Base-by-base conservation (phyloP, 2,888 invertebrate genomes). In the Eueremaeus valkanovi region DNA sequence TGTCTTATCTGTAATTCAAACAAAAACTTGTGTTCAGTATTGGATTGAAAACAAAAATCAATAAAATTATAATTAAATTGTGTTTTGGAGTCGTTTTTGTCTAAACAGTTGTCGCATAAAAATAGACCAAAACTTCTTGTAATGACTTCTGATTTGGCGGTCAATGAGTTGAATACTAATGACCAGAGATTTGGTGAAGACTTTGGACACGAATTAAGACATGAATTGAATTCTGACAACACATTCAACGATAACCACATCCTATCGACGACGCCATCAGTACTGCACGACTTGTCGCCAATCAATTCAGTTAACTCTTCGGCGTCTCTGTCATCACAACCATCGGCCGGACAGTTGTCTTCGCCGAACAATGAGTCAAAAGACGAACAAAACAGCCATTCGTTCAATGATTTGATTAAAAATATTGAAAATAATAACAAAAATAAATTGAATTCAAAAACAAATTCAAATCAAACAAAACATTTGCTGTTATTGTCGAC, bases 121-220 rank as follows among this genome's bases (percentile, higher is more conserved):
- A 49, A 58, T 13, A 16, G 63, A 70, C 70, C 29, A 24, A 70
- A 11, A 45, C 70, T n/a, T n/a, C n/a, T n/a, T 70, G 70, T 70
- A 70, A 70, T 70, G 70, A 70, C 45, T 70, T 70, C 70, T 45
- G 70, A 70, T 70, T 70, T 70, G 70, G 8, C 42, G 18, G 42
- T 45, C 27, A 70, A 40, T 70, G 40, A 70, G 16, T 70, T 40
- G 42, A 21, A 40, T 45, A 11, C 42, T 29, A 70, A 45, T 70
- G 70, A 45, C 0, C 1, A 42, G 27, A 24, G 18, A 40, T 42
- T 70, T 45, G 70, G 45, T 27, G 70, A 70, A 29, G 31, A 58
- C 3, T 58, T 58, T 31, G 58, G 29, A 21, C 61, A 61, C 1
- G 1, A 3, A 31, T 3, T 29, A 8, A 27, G 27, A 27, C 13